Evolutionary conservation across 2,888 invertebrate genomes (phyloP), one percentile per base, ranked within the genome.

Genomic region (Chrysolina americana): DNA sequence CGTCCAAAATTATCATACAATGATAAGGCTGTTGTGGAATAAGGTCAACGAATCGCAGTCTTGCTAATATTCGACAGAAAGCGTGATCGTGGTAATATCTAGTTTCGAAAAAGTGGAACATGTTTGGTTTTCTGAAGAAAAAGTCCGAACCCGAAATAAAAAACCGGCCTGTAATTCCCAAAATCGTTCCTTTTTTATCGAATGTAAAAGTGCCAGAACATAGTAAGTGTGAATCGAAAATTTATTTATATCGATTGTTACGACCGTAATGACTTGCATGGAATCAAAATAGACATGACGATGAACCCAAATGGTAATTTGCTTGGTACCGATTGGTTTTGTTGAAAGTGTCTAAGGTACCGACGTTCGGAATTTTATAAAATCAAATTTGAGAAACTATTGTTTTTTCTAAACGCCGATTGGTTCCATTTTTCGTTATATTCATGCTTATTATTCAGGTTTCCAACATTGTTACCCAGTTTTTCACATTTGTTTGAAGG

Each of bases 1-100:
- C 28, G 9, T 11, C 17, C 19, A 11, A 48, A 13, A 66, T 66
- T 66, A 36, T 48, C 66, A 66, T 66, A 66, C 66, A 66, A 66
- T 66, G 66, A 66, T 66, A 23, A 48, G 48, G 41, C 41, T 41
- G 64, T 41, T 41, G 0, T 3, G 21, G 21, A 44, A 44, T 44
- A 11, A 28, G 44, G 5, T 41, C 41, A 17, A 64, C 21, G 41
- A 19, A 41, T 44, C n/a, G 15, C 41, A 21, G 41, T 28, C 44
- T n/a, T 10, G 21, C 19, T 19, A 1, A n/a, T 21, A 21, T 1
- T 5, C 4, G 21, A 21, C 36, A 6, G 8, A 36, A 36, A 36
- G 15, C 44, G 2, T 5, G 11, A 3, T 44, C 44, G 44, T 44
- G 0, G 2, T 44, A 15, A 44, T 15, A 15, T 1, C 15, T 13